These are phyloP conservation scores for Nymphalis urticae DNA, from an alignment of 2,888 invertebrate species.

Conservation along the genomic window DNA sequence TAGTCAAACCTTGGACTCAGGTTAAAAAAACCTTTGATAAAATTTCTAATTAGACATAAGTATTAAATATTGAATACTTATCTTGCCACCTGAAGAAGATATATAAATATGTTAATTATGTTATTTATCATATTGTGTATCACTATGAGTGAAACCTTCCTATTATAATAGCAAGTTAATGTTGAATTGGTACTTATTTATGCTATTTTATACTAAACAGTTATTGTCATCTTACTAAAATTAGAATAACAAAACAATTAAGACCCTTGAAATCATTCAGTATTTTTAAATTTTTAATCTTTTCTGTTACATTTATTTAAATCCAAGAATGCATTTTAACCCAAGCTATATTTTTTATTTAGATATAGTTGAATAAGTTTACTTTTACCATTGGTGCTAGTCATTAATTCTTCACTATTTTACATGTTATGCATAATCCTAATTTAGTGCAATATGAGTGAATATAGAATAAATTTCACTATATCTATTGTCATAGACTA, in stretches of 20 bases:
- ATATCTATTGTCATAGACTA: constrained; percentile 32
- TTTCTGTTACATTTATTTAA: not conserved
- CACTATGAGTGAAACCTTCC: too few species aligned
- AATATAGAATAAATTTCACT: constrained; percentile 17
- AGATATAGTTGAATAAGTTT: constrained; percentile 26
- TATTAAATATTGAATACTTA: too few species aligned
- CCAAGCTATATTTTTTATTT: constrained; percentile 27
- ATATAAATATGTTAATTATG: too few species aligned
- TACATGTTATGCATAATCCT: constrained; percentile 24
- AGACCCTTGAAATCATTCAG: not conserved
- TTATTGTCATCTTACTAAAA: too few species aligned
- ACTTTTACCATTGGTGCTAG: constrained; percentile 50
- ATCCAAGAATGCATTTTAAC: constrained; percentile 28
- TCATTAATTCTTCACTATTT: constrained; percentile 42
- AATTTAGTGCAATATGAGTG: constrained; percentile 29
- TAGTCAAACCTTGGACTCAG: too few species aligned
- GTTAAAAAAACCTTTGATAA: too few species aligned
- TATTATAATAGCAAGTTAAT: too few species aligned
- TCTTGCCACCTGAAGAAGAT: too few species aligned
- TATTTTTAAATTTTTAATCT: constrained; percentile 15
- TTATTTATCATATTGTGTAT: too few species aligned
- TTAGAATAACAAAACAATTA: not conserved
- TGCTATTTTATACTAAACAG: too few species aligned
- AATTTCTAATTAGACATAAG: too few species aligned
- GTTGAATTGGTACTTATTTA: too few species aligned